These are phyloP conservation scores for Gasterosteus nipponicus DNA, from an alignment of 2,113 vertebrate species.

Conservation along the genomic window DNA sequence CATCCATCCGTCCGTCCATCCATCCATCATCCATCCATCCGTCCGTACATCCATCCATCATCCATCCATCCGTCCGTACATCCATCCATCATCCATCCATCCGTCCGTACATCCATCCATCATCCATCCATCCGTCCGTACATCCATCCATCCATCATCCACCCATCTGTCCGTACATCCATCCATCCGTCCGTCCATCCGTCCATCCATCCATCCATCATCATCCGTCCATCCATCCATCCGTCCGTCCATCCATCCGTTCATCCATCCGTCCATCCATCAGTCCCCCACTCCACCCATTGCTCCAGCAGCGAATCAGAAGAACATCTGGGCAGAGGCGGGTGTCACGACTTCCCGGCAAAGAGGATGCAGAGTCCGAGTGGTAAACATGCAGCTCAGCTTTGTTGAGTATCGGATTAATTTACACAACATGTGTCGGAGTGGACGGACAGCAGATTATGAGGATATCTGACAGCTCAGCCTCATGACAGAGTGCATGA, in stretches of 20 bases:
- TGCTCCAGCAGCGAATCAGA: constrained; percentile 16
- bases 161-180: too few relatives aligned
- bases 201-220: too few relatives aligned
- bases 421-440: constrained; percentile 56
- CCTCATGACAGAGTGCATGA: constrained; percentile 3
- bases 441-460: constrained; percentile 58
- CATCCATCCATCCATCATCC: too few relatives aligned
- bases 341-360: constrained; percentile 14
- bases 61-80: too few relatives aligned
- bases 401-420: constrained; percentile 58
- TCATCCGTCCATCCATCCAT: too few relatives aligned
- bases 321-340: constrained; percentile 35
- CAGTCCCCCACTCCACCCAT: not conserved
- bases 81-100: too few relatives aligned
- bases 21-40: not conserved
- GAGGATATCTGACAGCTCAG: constrained; percentile 48
- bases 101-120: too few relatives aligned
- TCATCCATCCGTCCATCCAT: too few relatives aligned
- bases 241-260: too few relatives aligned
- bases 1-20: too few relatives aligned
- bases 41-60: not conserved
- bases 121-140: too few relatives aligned
- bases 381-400: constrained; percentile 17
- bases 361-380: constrained; percentile 43
- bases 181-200: too few relatives aligned